Evolutionary conservation across 2,888 invertebrate genomes (phyloP), one percentile per base, ranked within the genome.

Genomic region (Caenorhabditis drosophilae): DNA sequence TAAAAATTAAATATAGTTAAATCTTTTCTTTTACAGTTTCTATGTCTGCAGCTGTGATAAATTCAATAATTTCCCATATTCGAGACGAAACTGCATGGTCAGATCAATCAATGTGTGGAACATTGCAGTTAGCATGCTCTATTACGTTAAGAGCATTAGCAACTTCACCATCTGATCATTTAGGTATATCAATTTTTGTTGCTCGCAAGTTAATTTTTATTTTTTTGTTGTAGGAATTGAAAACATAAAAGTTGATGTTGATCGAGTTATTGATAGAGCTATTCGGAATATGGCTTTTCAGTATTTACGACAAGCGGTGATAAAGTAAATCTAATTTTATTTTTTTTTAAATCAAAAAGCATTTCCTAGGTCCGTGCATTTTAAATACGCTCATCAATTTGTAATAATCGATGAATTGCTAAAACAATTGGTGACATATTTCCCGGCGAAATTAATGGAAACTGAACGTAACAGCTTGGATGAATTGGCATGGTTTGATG

Each of bases 371-470:
- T 60, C 60, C 1, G 69, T 69, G 1, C 45, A 52, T 26, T 69
- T 72, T 45, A 63, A 46, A 15, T 56, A 36, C 23, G 42, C 59
- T 9, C 45, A 61, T 40, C 61, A 73, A 38, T 57, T 68, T 20
- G 36, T 54, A 1, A 49, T 73, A 1, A 55, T 70, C 38, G 70
- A 73, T 42, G 60, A 67, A 35, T 46, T 73, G 2, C 36, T 73
- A 22, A 73, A 70, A 20, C 67, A 70, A 36, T 18, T 73, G 9
- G 61, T 73, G 34, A 22, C 52, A 0, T 48, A 49, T 20, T 73
- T 67, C 34, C 73, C 73, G 15, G 69, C 73, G 9, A 73, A 73
- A 49, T 48, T 66, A n/a, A 58, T 75, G 66, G 75, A 75, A 54
- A 51, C 61, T 11, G 73, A 68, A 44, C 41, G 75, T 7, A 63